Evolutionary conservation across 2,113 vertebrate genomes (phyloP).

Genomic region (Leucosticte australis): DNA sequence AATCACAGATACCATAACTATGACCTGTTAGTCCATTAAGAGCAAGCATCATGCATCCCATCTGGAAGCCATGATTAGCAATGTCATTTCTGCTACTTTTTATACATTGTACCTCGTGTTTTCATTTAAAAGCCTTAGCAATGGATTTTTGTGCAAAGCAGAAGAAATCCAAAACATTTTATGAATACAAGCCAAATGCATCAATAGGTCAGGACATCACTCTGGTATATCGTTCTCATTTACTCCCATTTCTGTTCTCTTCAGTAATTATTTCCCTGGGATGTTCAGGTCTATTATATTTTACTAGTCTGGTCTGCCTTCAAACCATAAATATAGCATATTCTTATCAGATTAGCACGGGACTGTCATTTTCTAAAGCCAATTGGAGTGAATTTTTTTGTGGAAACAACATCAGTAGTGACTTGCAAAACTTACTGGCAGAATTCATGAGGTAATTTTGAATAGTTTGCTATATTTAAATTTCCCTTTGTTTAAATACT

Average conservation of each 20-base stretch:
- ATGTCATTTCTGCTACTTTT: neutral
- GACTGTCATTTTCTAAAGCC: neutral
- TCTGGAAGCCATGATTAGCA: neutral
- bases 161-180: neutral
- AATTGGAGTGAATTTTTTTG: neutral
- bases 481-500: neutral
- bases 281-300: neutral
- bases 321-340: neutral
- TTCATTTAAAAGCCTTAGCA: neutral
- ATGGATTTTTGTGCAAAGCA: neutral
- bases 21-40: neutral
- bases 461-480: neutral
- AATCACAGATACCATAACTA: neutral
- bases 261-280: neutral
- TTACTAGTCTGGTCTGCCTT: neutral
- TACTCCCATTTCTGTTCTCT: neutral
- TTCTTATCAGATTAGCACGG: neutral
- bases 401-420: neutral
- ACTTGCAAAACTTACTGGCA: neutral
- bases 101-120: neutral
- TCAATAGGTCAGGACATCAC: neutral
- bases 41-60: neutral
- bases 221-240: neutral
- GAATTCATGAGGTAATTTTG: neutral
- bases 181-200: neutral